Evolutionary conservation across 2,797 vertebrate genomes (phyloP), one percentile per base, ranked within the genome.

Genomic region (Cynodonichthys magdalenae): DNA sequence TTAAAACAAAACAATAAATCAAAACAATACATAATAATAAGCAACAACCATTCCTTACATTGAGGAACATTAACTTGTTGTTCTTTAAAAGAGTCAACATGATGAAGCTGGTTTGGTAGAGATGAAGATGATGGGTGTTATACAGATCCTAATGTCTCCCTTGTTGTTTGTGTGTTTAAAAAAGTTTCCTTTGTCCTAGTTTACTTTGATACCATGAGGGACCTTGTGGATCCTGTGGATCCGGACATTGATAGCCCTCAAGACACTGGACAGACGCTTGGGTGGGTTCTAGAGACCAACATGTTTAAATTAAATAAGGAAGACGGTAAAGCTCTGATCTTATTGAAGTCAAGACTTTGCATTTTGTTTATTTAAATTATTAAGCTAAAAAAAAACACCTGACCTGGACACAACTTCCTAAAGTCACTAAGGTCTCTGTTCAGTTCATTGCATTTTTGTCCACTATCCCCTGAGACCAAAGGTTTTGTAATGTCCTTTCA

Each of bases 231-330:
- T 47, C 41, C 14, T 28, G 15, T 29, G 12, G 63, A 72, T 72
- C 74, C 78, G 75, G 60, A 59, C 74, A 73, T 49, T 9, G 47
- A 24, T 20, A 41, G 54, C 46, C n/a, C 20, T 12, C 20, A 42
- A 62, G 60, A 60, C 54, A 53, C 46, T 60, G 63, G 66, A 71
- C 44, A 71, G 59, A 74, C 56, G 64, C 53, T 63, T 46, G 31
- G 52, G 39, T 65, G 20, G 47, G 69, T 65, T 62, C 47, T 57
- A 18, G 17, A 60, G 18, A 63, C 60, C 44, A 59, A 57, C 56
- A 24, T 24, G 24, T 24, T 24, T 24, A 59, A 72, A 54, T 61
- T 56, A 69, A 59, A 60, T 3, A 9, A 44, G 27, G 28, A 46
- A n/a, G 15, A 51, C n/a, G 0, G 36, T 5, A 19, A 36, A 59